Percentiles rank a stretch among this genome's conserved stretches.
Evolutionary conservation across 2,888 invertebrate species (phyloP).

Genomic region (Patella pellucida): DNA sequence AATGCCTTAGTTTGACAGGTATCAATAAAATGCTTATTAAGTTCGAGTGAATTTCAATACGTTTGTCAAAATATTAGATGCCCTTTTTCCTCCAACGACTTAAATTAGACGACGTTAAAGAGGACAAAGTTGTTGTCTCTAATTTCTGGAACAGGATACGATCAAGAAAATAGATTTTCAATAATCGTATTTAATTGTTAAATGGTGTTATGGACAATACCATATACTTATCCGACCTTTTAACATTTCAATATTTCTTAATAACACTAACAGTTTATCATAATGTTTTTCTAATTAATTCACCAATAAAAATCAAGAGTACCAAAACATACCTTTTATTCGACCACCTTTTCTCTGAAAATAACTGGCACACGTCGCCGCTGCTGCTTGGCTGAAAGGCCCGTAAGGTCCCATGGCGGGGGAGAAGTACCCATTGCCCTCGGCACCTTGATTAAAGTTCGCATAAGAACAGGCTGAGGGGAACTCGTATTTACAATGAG

Average conservation of each 20-base stretch:
- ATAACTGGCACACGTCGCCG: conserved; percentile 15
- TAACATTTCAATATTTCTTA: no score
- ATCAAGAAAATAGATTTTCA: no score
- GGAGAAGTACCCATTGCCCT: conserved; percentile 23
- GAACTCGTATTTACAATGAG: conserved; percentile 26
- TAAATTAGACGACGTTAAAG: no score
- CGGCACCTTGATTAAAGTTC: conserved; percentile 17
- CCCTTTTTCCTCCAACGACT: neutral
- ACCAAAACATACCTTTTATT: conserved; percentile 21
- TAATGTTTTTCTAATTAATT: no score
- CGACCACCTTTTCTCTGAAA: conserved; percentile 20
- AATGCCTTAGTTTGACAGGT: neutral
- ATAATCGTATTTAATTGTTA: no score
- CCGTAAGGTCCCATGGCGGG: conserved; percentile 21
- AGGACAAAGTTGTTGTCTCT: no score
- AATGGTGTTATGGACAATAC: no score
- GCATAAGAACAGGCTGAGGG: conserved; percentile 22
- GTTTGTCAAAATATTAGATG: conserved; percentile 10
- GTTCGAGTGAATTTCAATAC: conserved; percentile 1
- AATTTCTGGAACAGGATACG: no score
- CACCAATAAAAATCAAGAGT: no score
- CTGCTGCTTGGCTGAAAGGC: conserved; percentile 13
- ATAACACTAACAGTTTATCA: no score
- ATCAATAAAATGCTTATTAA: conserved; percentile 10
- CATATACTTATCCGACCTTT: no score